Evolutionary conservation across 2,797 vertebrate genomes (phyloP), one percentile per base, ranked within the genome.

Genomic region (Allobates femoralis): DNA sequence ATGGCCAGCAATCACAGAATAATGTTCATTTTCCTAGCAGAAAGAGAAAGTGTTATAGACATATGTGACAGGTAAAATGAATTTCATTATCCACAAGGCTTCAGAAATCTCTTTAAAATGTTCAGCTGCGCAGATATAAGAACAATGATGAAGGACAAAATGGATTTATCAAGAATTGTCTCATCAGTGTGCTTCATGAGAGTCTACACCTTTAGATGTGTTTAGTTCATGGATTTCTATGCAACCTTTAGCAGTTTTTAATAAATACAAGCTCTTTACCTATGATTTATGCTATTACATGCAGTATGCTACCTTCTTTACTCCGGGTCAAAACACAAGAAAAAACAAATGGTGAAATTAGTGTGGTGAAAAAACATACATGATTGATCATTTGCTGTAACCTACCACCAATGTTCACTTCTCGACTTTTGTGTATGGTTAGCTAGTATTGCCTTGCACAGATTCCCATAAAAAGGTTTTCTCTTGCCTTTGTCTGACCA

Each of bases 1-100:
- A 74, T 75, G 81, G 55, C 81, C 81, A 50, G 81, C 37, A 83
- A 74, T 83, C 81, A 83, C 69, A 60, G 69, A 74, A 75, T 83
- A 83, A 74, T 83, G 69, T 75, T 74, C 32, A 62, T 75, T 74
- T 83, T 75, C 55, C 69, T 30, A 74, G 69, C 81, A 75, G 34
- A 83, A 60, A 74, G 55, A 62, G 37, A 83, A 83, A 58, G 28
- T 83, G 81, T 60, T 74, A 56, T 26, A 83, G 81, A 83, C 81
- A 60, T 73, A 67, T 58, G 69, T 60, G 69, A 83, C 81, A 83
- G 55, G 53, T 75, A 83, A 81, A 83, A 62, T 46, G 69, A 83
- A 83, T 83, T 74, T 83, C n/a, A 83, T 75, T 83, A 83, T 73
- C 50, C 32, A 8, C 66, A 73, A 73, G 53, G 46, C 46, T 82